Percentiles rank a stretch among this genome's conserved stretches.
phyloP scores from a whole-genome alignment of 1,140 invertebrate genomes.

The Atta colombica region DNA sequence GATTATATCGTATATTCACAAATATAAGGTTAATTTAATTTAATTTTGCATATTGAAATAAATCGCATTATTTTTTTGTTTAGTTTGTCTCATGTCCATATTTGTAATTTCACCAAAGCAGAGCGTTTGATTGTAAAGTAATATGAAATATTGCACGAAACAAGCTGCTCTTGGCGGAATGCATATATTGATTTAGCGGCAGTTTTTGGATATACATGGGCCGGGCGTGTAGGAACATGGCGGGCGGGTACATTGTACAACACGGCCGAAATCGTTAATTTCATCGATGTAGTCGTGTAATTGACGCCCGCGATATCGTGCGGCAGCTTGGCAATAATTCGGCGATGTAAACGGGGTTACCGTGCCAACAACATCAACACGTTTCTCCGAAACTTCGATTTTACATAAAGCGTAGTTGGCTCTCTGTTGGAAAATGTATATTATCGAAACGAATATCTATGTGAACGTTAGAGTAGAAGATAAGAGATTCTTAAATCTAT shows the following conservation, averaged over 20 bases:
- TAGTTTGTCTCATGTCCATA: background rate
- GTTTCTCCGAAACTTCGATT: slow-evolving; percentile 57
- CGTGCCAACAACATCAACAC: slow-evolving; percentile 53
- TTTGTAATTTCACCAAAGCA: slow-evolving; percentile 2
- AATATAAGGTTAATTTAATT: background rate
- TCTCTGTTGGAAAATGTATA: background rate
- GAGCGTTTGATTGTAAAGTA: slow-evolving; percentile 55
- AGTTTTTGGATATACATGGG: slow-evolving; percentile 41
- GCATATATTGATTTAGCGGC: slow-evolving; percentile 54
- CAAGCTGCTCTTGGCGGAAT: slow-evolving; percentile 31
- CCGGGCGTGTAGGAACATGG: slow-evolving; percentile 28
- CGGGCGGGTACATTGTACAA: background rate
- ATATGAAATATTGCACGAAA: slow-evolving; percentile 48
- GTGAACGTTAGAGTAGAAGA: slow-evolving; percentile 36
- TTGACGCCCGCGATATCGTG: slow-evolving; percentile 66
- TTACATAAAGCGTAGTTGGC: slow-evolving; percentile 48
- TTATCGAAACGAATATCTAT: slow-evolving; percentile 63
- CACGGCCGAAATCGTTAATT: slow-evolving; percentile 72
- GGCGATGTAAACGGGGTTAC: slow-evolving; percentile 64
- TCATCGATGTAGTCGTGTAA: slow-evolving; percentile 73
- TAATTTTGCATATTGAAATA: background rate
- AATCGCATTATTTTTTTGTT: slow-evolving; percentile 6
- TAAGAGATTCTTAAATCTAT: slow-evolving; percentile 47
- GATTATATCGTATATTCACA: background rate
- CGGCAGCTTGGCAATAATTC: slow-evolving; percentile 73